phyloP scores from a whole-genome alignment of 2,797 vertebrate genomes.

The Rhincodon typus region DNA sequence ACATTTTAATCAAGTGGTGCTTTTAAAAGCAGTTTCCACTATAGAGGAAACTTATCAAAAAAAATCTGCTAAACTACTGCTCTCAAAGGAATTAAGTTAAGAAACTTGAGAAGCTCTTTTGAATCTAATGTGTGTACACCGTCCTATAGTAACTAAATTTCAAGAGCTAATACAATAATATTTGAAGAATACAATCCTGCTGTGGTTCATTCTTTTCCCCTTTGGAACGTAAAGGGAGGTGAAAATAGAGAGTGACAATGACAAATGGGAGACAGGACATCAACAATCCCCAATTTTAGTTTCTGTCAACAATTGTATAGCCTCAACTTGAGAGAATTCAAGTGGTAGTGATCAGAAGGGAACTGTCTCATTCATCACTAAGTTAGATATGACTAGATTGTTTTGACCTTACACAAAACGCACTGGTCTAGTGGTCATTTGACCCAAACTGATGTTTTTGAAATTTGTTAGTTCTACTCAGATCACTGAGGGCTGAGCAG shows the following conservation, averaged over 20 bases:
- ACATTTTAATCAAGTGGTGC: constrained; percentile 24
- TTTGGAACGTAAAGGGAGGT: not conserved
- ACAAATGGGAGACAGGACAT: not conserved
- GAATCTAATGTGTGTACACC: not conserved
- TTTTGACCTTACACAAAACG: not conserved
- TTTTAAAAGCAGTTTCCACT: constrained; percentile 24
- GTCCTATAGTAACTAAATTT: not conserved
- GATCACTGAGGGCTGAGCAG: not conserved
- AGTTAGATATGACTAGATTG: not conserved
- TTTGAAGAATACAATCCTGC: not conserved
- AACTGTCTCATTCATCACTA: not conserved
- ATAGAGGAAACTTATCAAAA: not conserved
- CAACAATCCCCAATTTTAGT: not conserved
- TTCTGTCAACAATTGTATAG: not conserved
- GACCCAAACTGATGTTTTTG: not conserved
- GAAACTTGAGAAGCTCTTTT: not conserved
- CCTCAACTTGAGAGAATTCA: not conserved
- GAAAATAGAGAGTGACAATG: not conserved
- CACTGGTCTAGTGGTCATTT: not conserved
- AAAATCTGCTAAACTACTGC: constrained; percentile 6
- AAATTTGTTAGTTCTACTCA: not conserved
- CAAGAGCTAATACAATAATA: not conserved
- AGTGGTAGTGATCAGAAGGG: not conserved
- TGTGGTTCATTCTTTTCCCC: not conserved
- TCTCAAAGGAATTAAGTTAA: not conserved